A percentile compares a stretch with the other conserved stretches of the same genome.
Evolutionary conservation across 2,888 invertebrate species (phyloP).

Genomic region (Troilus luridus): DNA sequence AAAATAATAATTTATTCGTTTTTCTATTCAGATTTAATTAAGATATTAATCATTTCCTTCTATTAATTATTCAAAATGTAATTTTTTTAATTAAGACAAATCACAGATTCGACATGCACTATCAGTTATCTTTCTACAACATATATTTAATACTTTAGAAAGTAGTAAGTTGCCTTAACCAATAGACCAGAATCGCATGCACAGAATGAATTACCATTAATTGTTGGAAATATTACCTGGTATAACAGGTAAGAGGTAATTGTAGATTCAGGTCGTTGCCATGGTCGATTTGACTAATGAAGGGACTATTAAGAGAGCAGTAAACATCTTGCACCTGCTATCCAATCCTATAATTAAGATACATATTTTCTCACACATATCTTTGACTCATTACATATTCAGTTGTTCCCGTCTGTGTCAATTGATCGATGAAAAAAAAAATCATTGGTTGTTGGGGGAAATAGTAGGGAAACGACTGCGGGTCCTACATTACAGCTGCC

Average conservation of each 20-base stretch:
- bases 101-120: neutral
- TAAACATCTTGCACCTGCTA: neutral
- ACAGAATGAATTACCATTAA: constrained; percentile 25
- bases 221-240: constrained; percentile 10
- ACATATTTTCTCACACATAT: neutral
- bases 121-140: neutral
- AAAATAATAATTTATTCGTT: neutral
- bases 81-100: neutral
- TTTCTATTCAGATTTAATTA: neutral
- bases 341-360: neutral
- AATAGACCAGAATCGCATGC: neutral
- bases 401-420: neutral
- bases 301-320: neutral
- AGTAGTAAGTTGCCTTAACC: neutral
- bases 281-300: constrained; percentile 14
- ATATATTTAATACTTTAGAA: constrained; percentile 7
- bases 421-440: too few relatives aligned
- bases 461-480: too few relatives aligned
- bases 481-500: too few relatives aligned
- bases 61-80: neutral
- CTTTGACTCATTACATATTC: neutral
- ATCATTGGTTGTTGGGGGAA: too few relatives aligned
- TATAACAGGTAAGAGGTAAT: neutral
- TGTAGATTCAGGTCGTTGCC: neutral
- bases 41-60: neutral